phyloP scores from a whole-genome alignment of 2,797 vertebrate genomes.

The Thamnophis elegans region DNA sequence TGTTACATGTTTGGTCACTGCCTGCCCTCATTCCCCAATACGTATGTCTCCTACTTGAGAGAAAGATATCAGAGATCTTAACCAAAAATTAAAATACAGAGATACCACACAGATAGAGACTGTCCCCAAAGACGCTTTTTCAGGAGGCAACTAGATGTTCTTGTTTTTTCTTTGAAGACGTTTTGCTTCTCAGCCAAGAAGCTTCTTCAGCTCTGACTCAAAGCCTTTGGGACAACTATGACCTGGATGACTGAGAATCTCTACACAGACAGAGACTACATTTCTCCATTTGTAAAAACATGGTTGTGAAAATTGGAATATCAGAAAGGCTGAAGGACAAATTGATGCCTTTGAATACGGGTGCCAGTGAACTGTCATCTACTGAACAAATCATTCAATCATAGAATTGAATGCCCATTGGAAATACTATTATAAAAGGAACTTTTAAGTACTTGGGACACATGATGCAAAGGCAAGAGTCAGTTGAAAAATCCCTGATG shows the following conservation, averaged over 20 bases:
- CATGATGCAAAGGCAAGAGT: neutral
- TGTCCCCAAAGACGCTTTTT: too few species aligned
- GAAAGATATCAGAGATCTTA: neutral
- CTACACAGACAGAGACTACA: neutral
- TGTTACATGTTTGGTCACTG: neutral
- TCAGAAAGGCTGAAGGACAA: neutral
- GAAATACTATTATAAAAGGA: neutral
- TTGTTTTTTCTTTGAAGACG: too few species aligned
- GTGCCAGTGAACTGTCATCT: neutral
- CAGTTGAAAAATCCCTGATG: neutral
- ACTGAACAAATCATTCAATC: neutral
- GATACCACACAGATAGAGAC: neutral
- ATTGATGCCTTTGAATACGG: neutral
- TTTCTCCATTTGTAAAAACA: neutral
- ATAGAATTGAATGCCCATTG: neutral
- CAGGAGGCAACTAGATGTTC: too few species aligned
- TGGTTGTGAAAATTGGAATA: neutral
- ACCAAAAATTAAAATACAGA: neutral
- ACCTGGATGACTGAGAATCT: too few species aligned
- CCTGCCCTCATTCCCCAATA: neutral
- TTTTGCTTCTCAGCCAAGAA: too few species aligned
- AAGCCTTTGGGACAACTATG: too few species aligned
- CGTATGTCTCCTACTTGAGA: neutral
- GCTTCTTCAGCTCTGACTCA: too few species aligned
- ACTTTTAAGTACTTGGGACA: neutral